phyloP scores from a whole-genome alignment of 1,140 invertebrate genomes.

The Drosophila pallidifrons region DNA sequence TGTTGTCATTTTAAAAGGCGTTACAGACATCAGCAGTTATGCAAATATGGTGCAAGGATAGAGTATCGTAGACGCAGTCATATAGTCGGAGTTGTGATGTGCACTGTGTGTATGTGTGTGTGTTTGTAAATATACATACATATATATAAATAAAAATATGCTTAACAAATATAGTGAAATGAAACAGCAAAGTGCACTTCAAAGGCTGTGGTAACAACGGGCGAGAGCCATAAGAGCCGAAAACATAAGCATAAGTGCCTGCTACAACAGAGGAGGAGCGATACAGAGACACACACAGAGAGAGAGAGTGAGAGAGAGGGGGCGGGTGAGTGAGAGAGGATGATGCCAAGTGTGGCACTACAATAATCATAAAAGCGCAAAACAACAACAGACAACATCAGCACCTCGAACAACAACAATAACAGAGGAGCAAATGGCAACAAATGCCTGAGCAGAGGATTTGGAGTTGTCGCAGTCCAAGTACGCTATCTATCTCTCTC shows the following conservation, averaged over 20 bases:
- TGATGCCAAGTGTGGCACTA: constrained; percentile 64
- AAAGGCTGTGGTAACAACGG: constrained; percentile 60
- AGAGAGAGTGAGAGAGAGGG: neutral
- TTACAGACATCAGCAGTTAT: neutral
- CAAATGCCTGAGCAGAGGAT: constrained; percentile 53
- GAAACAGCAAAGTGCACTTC: constrained; percentile 81
- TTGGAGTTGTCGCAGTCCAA: constrained; percentile 53
- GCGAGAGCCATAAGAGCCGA: constrained; percentile 66
- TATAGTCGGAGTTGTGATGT: neutral
- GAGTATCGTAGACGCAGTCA: constrained; percentile 13
- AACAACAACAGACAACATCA: constrained; percentile 60
- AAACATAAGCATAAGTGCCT: constrained; percentile 79
- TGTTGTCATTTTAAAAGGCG: too few relatives aligned
- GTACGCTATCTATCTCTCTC: neutral
- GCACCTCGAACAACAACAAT: constrained; percentile 27
- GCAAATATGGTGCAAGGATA: neutral
- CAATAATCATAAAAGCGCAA: constrained; percentile 82
- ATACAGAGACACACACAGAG: constrained; percentile 18
- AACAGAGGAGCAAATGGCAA: constrained; percentile 38
- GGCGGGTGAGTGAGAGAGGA: constrained; percentile 26
- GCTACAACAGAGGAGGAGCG: constrained; percentile 6
- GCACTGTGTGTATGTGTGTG: neutral
- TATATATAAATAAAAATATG: constrained; percentile 77
- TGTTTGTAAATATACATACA: constrained; percentile 6
- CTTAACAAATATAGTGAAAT: constrained; percentile 80